phyloP scores from a whole-genome alignment of 1,140 invertebrate species.

The Nymphalis io region DNA sequence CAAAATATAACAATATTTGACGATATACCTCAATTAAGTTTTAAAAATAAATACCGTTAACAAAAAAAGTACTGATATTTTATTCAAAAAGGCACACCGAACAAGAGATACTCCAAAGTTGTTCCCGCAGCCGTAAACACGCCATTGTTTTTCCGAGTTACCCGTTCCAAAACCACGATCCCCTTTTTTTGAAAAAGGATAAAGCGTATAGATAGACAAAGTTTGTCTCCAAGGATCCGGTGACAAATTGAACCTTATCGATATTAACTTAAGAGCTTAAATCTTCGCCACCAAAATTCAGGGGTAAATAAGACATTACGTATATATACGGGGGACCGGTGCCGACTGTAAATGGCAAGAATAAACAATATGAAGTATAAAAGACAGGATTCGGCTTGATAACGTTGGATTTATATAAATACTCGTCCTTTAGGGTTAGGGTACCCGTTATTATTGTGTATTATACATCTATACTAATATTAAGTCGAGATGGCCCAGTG shows the following conservation, averaged over 20 bases:
- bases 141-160: conserved; percentile 17
- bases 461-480: no score
- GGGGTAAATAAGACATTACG: conserved; percentile 11
- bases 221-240: neutral
- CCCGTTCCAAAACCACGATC: conserved; percentile 2
- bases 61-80: neutral
- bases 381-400: conserved; percentile 6
- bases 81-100: neutral
- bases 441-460: no score
- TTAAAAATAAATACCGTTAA: neutral
- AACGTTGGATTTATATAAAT: conserved; percentile 10
- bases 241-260: conserved; percentile 15
- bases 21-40: neutral
- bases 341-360: conserved; percentile 16
- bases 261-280: neutral
- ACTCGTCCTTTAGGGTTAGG: neutral
- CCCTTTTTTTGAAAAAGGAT: conserved; percentile 13
- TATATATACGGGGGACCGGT: conserved; percentile 20
- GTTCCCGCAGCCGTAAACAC: neutral
- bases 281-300: neutral
- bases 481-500: no score
- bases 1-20: no score
- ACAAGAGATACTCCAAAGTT: conserved; percentile 13
- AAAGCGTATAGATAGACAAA: conserved; percentile 9
- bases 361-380: conserved; percentile 19